Evolutionary conservation across 2,888 invertebrate species (phyloP), one percentile per base, ranked within the genome.

Genomic region (Apamea epomidion): DNA sequence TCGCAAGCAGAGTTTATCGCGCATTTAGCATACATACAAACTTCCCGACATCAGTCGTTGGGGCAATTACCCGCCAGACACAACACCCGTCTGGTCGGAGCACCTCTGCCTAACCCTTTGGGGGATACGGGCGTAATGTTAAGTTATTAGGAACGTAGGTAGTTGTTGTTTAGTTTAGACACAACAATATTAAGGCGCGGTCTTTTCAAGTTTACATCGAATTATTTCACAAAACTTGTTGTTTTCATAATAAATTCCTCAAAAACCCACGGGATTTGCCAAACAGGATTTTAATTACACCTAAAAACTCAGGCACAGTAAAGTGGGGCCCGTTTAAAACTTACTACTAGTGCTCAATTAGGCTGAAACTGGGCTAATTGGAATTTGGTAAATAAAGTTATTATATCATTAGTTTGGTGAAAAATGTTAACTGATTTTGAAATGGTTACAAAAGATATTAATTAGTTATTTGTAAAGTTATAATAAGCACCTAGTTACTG

Each of bases 361-460:
- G 25, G 21, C 51, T 37, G 67, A 42, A 81, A 82, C 83, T n/a
- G 29, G 65, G 70, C 65, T 83, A 77, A 82, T 83, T 82, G 71
- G 58, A 80, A 64, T 68, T 64, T 37, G 32, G 37, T 71, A 68
- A 71, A 16, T 79, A 45, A 51, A 58, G 45, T 29, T 42, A 51
- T 58, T 25, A 16, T 25, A 16, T 48, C n/a, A 45, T 65, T 60
- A 60, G 67, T 51, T 67, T 58, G 21, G 3, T 8, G 65, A 7
- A 58, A 60, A 45, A 18, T 45, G 29, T 45, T 71, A 14, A n/a
- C 18, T n/a, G 14, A 6, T 73, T 29, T 62, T 21, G 1, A 2
- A 16, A 62, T 48, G 8, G 18, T 45, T 51, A 37, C 18, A 51
- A n/a, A 48, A 45, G 7, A 54, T 58, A 45, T 25, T 0, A 10